Conservation (phyloP, 64 coral and sea anemone species). For the Dendrophyllia cribrosa region DNA sequence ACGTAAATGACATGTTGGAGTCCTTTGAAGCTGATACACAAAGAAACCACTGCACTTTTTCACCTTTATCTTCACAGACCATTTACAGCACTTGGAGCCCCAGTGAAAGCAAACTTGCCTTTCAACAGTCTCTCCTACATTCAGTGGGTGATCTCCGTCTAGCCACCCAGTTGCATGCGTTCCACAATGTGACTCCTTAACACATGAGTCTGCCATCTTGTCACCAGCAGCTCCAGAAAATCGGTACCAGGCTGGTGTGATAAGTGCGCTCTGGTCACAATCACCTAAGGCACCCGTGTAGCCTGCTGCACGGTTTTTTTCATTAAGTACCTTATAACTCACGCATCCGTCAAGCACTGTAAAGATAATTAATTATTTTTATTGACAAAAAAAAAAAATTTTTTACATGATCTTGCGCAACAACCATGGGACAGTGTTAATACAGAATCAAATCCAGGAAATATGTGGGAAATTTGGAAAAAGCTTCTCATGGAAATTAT, state of each 20-base stretch:
- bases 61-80: conserved; percentile 33
- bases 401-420: too few relatives aligned
- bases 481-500: too few relatives aligned
- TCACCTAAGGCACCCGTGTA: neutral
- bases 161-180: conserved; percentile 36
- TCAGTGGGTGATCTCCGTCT: neutral
- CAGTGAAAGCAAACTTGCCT: conserved; percentile 31
- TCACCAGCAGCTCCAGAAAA: conserved; percentile 20
- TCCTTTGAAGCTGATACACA: conserved; percentile 28
- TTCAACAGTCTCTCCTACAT: conserved; percentile 17
- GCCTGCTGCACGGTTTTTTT: conserved; percentile 7
- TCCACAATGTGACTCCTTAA: conserved; percentile 1
- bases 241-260: conserved; percentile 21
- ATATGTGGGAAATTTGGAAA: too few relatives aligned
- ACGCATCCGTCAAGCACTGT: conserved; percentile 13
- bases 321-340: neutral
- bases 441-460: too few relatives aligned
- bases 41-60: conserved; percentile 36
- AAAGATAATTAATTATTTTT: neutral
- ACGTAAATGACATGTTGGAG: conserved; percentile 17
- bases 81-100: conserved; percentile 40
- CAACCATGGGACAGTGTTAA: too few relatives aligned
- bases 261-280: conserved; percentile 5
- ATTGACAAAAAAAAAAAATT: neutral
- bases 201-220: conserved; percentile 38